Conservation (phyloP, 2,797 vertebrate species). For the Paramormyrops hopkinsi region DNA sequence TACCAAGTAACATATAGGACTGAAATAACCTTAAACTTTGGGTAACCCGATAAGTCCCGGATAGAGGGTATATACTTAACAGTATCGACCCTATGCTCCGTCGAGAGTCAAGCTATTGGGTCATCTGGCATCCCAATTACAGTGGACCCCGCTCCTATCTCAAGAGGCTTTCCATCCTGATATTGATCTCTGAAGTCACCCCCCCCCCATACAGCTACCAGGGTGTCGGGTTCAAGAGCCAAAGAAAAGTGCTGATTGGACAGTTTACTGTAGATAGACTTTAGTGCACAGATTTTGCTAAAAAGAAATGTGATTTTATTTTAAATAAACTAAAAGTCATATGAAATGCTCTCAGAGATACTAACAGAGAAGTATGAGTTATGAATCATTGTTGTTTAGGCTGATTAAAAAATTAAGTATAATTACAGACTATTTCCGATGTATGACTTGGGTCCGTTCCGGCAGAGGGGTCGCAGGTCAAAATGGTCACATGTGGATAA, state of each 20-base stretch:
- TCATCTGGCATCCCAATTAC: constrained; percentile 51
- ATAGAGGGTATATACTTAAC: constrained; percentile 36
- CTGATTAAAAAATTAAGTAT: not conserved
- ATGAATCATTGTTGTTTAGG: not conserved
- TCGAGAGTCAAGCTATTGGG: constrained; percentile 30
- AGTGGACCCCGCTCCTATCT: constrained; percentile 37
- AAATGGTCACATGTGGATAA: not conserved
- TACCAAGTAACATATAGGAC: constrained; percentile 26
- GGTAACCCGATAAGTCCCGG: constrained; percentile 40
- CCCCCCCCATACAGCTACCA: not conserved
- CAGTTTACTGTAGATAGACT: not conserved
- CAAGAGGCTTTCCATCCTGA: constrained; percentile 31
- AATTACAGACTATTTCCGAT: not conserved
- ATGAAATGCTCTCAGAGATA: not conserved
- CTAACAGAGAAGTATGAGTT: not conserved
- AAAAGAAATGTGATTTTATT: not conserved
- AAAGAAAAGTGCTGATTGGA: not conserved
- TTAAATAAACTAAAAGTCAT: not conserved
- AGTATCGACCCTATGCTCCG: constrained; percentile 13
- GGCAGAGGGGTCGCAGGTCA: not conserved
- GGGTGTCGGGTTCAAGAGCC: not conserved
- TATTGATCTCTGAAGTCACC: constrained; percentile 45
- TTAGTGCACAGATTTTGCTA: not conserved
- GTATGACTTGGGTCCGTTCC: not conserved
- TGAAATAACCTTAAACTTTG: constrained; percentile 25